Conservation (phyloP, 2,113 vertebrate species). For the Gavia stellata region DNA sequence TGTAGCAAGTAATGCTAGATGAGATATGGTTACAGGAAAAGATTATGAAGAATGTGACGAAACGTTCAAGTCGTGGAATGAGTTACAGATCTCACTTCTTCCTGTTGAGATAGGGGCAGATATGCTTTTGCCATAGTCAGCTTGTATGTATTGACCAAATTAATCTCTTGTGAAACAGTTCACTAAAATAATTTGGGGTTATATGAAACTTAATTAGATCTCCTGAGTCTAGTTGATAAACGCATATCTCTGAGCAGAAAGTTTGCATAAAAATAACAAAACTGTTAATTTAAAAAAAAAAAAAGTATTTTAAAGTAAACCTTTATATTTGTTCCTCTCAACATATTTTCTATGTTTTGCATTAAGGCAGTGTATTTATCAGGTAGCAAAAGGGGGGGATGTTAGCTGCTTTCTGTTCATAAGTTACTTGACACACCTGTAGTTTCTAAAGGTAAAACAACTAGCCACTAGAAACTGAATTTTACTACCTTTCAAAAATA, state of each 20-base stretch:
- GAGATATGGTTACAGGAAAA: not conserved
- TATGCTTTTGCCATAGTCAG: not conserved
- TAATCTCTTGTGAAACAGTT: not conserved
- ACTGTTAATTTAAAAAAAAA: accelerated
- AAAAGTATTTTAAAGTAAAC: not conserved
- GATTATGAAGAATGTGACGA: not conserved
- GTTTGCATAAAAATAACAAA: not conserved
- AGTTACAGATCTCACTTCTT: not conserved
- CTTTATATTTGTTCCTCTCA: not conserved
- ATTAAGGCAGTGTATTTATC: not conserved
- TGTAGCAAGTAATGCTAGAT: not conserved
- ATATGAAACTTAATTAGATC: not conserved
- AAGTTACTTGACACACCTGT: not conserved
- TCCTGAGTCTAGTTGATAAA: not conserved
- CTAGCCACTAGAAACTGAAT: not conserved
- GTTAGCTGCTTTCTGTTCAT: not conserved
- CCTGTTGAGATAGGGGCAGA: not conserved
- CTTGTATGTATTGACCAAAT: not conserved
- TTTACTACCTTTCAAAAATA: not conserved
- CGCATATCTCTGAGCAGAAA: not conserved
- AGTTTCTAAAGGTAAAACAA: not conserved
- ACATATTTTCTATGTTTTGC: not conserved
- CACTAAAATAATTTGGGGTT: not conserved
- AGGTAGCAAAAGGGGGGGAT: not conserved
- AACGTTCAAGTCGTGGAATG: not conserved